These are phyloP conservation scores for Chelonus insularis DNA, from an alignment of 1,140 invertebrate genomes.

Conservation along the genomic window DNA sequence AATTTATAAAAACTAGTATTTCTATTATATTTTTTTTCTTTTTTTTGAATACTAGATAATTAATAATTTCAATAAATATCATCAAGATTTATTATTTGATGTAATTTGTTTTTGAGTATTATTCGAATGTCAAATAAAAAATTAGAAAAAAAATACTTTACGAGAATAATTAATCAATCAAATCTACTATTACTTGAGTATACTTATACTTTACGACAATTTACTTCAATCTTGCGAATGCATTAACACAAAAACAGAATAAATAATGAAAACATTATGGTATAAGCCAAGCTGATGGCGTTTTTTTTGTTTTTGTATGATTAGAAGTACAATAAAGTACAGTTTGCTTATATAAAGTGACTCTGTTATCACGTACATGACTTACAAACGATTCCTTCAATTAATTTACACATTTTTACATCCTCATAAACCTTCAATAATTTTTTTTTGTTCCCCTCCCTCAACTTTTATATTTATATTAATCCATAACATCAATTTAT, in stretches of 20 bases:
- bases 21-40: constrained; percentile 31
- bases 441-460: no score
- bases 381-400: background rate
- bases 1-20: background rate
- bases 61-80: no score
- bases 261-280: constrained; percentile 55
- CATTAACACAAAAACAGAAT: constrained; percentile 51
- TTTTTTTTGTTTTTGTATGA: constrained; percentile 26
- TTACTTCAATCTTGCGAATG: constrained; percentile 59
- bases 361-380: background rate
- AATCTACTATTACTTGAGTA: constrained; percentile 58
- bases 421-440: no score
- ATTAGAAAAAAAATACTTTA: no score
- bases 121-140: no score
- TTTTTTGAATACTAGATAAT: constrained; percentile 31
- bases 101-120: no score
- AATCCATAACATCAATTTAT: no score
- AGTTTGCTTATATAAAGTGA: constrained; percentile 1
- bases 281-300: constrained; percentile 56
- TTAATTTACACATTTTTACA: no score
- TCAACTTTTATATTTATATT: no score
- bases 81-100: no score
- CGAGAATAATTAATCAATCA: constrained; percentile 42
- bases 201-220: constrained; percentile 59
- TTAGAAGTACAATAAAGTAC: constrained; percentile 4